Base-by-base conservation (phyloP, 2,888 invertebrate species). In the Caenorhabditis auriculariae region DNA sequence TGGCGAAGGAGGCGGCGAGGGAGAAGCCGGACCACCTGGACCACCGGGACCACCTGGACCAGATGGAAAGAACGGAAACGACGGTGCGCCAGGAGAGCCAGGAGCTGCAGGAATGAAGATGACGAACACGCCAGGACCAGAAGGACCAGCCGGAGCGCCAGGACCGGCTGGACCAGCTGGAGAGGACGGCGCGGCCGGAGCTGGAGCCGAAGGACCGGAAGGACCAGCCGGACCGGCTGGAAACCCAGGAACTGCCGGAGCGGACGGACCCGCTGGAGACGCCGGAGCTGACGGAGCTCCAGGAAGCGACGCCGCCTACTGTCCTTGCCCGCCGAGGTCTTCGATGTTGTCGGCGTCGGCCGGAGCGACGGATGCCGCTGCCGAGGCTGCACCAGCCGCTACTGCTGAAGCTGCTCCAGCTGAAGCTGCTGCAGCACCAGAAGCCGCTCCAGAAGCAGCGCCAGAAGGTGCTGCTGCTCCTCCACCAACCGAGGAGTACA, bases 281-380 rank as follows among this genome's bases (percentile, higher is more conserved):
- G 52, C 39, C 54, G 54, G 57, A 0, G 32, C 37, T 39, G 64
- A 68, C 21, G 59, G 50, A 15, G 59, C 60, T 45, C 71, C 71
- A 19, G 68, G 45, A n/a, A n/a, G n/a, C n/a, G n/a, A n/a, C n/a
- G n/a, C n/a, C n/a, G n/a, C n/a, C n/a, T n/a, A n/a, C n/a, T n/a
- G n/a, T n/a, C n/a, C n/a, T n/a, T n/a, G n/a, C n/a, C n/a, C n/a
- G n/a, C n/a, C n/a, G n/a, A n/a, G n/a, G n/a, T n/a, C n/a, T n/a
- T n/a, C n/a, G n/a, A n/a, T n/a, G n/a, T n/a, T n/a, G n/a, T n/a
- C n/a, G n/a, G n/a, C n/a, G n/a, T n/a, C n/a, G n/a, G n/a, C n/a
- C n/a, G n/a, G n/a, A n/a, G n/a, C n/a, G n/a, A n/a, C n/a, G n/a
- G n/a, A n/a, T n/a, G n/a, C n/a, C n/a, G 39, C 54, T 35, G 54